Conservation (phyloP, 2,797 vertebrate species). For the Pangasius macronema region DNA sequence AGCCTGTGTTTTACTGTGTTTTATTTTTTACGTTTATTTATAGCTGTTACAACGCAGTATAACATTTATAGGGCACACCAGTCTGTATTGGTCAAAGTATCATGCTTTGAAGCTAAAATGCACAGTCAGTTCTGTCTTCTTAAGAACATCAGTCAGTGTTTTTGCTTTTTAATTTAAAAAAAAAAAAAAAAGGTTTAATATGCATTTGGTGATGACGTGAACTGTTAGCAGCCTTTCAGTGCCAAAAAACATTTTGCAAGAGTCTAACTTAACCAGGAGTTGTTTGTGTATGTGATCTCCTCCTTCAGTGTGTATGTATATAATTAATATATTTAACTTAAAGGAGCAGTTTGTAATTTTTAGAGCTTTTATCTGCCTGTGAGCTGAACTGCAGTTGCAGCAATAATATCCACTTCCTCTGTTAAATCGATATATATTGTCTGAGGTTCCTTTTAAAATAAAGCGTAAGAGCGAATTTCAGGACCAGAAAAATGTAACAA, state of each 20-base stretch:
- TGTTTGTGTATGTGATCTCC: not conserved
- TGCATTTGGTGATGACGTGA: conserved; percentile 29
- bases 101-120: conserved; percentile 17
- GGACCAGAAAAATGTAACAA: not conserved
- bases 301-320: not conserved
- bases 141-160: conserved; percentile 36
- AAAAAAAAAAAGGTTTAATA: not conserved
- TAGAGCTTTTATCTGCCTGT: not conserved
- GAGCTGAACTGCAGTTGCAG: not conserved
- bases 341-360: not conserved
- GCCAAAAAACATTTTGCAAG: conserved; percentile 40
- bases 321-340: conserved; percentile 21
- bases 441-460: not conserved
- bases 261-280: conserved; percentile 32
- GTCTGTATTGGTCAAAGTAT: not conserved
- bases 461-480: not conserved
- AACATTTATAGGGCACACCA: conserved; percentile 24
- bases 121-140: not conserved
- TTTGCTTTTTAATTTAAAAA: conserved; percentile 11
- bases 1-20: not conserved
- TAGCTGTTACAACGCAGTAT: conserved; percentile 46
- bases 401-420: not conserved
- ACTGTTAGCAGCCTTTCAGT: conserved; percentile 38
- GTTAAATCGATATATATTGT: not conserved
- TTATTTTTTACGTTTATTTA: conserved; percentile 20